A percentile compares a stretch with the other conserved stretches of the same genome.
Evolutionary conservation across 2,113 vertebrate species (phyloP).

Genomic region (Chaenogobius annularis): DNA sequence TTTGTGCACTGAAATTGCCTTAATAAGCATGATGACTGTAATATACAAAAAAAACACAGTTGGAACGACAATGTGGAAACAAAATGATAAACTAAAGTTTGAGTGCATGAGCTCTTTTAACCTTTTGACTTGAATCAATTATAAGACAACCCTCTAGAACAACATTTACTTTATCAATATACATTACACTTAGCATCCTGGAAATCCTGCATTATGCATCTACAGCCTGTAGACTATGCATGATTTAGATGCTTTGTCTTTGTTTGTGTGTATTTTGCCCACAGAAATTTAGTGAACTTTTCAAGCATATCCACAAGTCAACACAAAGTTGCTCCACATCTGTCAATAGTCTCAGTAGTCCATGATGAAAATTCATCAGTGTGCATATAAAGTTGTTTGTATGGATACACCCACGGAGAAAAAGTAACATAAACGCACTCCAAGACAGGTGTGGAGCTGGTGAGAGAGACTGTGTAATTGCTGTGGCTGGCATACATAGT

Average conservation of each 20-base stretch:
- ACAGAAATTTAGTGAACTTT: neutral
- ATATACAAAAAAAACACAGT: neutral
- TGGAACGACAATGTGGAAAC: no score
- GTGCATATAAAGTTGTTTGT: constrained; percentile 9
- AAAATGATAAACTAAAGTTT: no score
- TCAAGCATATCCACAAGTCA: neutral
- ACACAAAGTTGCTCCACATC: neutral
- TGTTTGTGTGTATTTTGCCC: neutral
- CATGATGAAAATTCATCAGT: constrained; percentile 8
- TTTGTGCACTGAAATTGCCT: neutral
- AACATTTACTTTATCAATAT: neutral
- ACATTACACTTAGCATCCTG: neutral
- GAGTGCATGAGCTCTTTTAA: neutral
- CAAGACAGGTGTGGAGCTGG: neutral
- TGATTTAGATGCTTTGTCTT: constrained; percentile 4
- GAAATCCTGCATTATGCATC: neutral
- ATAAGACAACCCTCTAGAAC: neutral
- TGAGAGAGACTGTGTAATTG: constrained; percentile 27
- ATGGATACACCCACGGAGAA: constrained; percentile 20
- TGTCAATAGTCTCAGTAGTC: neutral
- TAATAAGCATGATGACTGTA: neutral
- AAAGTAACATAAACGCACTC: constrained; percentile 12
- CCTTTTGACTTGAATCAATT: neutral
- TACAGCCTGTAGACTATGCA: neutral
- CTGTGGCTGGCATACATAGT: constrained; percentile 43